Percentiles rank a stretch among this genome's conserved stretches.
phyloP scores from a whole-genome alignment of 2,888 invertebrate genomes.

The Calliscelio sp. region DNA sequence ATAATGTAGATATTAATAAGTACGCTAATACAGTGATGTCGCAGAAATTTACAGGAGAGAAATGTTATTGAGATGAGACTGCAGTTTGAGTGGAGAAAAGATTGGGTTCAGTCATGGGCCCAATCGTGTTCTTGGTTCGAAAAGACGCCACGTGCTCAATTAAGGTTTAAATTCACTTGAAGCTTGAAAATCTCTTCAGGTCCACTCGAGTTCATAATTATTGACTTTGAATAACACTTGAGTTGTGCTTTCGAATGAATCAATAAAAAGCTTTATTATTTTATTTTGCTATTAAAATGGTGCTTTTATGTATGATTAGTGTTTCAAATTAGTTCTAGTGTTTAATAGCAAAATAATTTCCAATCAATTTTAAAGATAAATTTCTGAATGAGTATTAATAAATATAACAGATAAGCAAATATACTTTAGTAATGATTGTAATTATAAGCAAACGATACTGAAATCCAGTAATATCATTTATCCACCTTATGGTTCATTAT shows the following conservation, averaged over 20 bases:
- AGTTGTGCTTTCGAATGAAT: not conserved
- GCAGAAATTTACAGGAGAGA: not conserved
- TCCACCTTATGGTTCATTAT: no score
- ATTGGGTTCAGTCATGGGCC: conserved; percentile 8
- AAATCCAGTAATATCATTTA: no score
- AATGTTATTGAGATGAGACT: conserved; percentile 21
- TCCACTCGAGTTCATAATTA: not conserved
- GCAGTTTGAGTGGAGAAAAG: conserved; percentile 24
- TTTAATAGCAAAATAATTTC: no score
- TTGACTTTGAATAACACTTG: not conserved
- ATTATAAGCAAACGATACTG: no score
- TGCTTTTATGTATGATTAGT: no score
- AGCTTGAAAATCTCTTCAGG: not conserved
- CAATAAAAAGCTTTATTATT: not conserved
- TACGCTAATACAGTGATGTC: not conserved
- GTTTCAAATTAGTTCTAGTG: no score
- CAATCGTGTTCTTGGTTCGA: conserved; percentile 1
- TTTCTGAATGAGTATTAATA: no score
- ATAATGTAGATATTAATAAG: not conserved
- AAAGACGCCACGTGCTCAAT: conserved; percentile 19
- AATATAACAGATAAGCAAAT: no score
- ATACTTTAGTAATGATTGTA: no score
- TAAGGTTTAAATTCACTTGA: conserved; percentile 9
- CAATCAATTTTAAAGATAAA: no score
- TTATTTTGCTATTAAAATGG: no score